phyloP scores from a whole-genome alignment of 1,140 invertebrate species.

The Dufourea novaeangliae region DNA sequence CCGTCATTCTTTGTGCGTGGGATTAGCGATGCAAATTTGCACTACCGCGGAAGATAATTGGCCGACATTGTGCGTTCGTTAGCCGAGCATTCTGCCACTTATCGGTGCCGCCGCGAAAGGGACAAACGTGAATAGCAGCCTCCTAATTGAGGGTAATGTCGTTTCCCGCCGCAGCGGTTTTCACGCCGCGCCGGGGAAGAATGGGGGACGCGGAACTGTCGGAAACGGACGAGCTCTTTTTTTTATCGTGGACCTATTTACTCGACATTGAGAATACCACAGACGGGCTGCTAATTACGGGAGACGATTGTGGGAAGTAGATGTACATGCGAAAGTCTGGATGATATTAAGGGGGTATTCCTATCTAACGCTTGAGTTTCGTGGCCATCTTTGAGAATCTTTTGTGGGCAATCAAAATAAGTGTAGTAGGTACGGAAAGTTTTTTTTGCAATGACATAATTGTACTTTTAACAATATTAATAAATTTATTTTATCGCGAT shows the following conservation, averaged over 20 bases:
- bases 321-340: too few species aligned
- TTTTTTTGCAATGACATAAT: too few species aligned
- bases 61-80: slow-evolving; percentile 72
- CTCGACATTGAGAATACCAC: neutral
- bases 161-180: slow-evolving; percentile 48
- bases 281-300: neutral
- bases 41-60: slow-evolving; percentile 67
- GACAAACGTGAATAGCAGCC: slow-evolving; percentile 42
- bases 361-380: too few species aligned
- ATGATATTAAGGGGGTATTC: too few species aligned
- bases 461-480: too few species aligned
- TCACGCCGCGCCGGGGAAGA: slow-evolving; percentile 39
- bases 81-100: slow-evolving; percentile 65
- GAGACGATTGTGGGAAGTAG: neutral
- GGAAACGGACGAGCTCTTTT: neutral
- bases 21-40: slow-evolving; percentile 71
- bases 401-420: too few species aligned
- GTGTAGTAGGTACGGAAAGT: too few species aligned
- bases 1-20: slow-evolving; percentile 56
- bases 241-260: neutral
- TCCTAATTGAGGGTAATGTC: slow-evolving; percentile 35
- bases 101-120: slow-evolving; percentile 37
- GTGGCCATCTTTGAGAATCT: too few species aligned
- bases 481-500: too few species aligned
- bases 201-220: neutral